Evolutionary conservation across 2,113 vertebrate species (phyloP).

Genomic region (Sapajus apella): DNA sequence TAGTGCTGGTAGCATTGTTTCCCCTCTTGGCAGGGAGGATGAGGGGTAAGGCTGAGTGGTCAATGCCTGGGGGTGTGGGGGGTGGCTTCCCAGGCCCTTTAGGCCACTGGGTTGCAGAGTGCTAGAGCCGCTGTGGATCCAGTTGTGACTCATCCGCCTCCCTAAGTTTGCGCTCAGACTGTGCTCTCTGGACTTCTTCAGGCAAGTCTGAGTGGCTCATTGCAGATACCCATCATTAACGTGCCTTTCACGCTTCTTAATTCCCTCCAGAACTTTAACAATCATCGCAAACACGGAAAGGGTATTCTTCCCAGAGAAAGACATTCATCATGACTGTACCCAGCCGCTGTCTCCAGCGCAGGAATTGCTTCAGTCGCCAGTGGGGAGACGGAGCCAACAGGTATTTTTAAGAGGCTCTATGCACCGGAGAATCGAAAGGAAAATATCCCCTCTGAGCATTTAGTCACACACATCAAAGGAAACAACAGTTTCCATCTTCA

Average conservation of each 20-base stretch:
- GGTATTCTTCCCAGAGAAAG: slow-evolving; percentile 71
- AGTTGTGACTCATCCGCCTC: not conserved
- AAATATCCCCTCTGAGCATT: slow-evolving; percentile 74
- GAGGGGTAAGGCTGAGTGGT: not conserved
- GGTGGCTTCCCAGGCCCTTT: not conserved
- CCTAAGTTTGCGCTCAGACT: not conserved
- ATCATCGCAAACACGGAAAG: slow-evolving; percentile 57
- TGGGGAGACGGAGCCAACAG: slow-evolving; percentile 74
- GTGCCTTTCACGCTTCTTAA: slow-evolving; percentile 75
- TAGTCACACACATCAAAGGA: slow-evolving; percentile 80
- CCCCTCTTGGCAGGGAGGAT: not conserved
- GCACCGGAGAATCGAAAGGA: slow-evolving; percentile 56
- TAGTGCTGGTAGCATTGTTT: rapidly evolving
- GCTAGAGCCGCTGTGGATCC: not conserved
- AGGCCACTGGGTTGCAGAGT: not conserved
- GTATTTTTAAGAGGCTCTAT: slow-evolving; percentile 70
- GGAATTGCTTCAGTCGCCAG: not conserved
- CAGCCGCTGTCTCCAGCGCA: not conserved
- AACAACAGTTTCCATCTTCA: slow-evolving; percentile 66
- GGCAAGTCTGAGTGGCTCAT: slow-evolving; percentile 51
- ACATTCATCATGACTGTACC: slow-evolving; percentile 25
- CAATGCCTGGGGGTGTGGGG: too few relatives aligned
- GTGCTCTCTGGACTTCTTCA: not conserved
- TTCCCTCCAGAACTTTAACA: slow-evolving; percentile 59
- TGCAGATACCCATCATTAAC: slow-evolving; percentile 60